Evolutionary conservation across 2,113 vertebrate species (phyloP).

Genomic region (Phyllostomus hastatus): DNA sequence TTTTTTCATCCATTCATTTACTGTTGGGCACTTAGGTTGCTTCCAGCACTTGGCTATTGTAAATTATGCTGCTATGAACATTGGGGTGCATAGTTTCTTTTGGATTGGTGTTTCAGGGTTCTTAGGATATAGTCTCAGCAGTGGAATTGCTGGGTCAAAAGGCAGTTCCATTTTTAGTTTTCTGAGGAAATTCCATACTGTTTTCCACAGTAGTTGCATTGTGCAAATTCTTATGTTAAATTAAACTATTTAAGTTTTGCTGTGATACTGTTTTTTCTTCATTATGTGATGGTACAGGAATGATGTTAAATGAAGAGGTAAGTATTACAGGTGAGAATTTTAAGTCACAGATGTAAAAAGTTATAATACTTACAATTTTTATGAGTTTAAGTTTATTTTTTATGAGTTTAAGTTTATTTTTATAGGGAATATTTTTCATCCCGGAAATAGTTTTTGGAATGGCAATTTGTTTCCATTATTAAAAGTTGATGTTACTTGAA

Average conservation of each 20-base stretch:
- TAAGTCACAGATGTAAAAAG: constrained; percentile 72
- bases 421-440: constrained; percentile 81
- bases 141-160: too few species aligned
- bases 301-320: constrained; percentile 60
- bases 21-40: too few species aligned
- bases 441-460: constrained; percentile 78
- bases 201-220: background rate
- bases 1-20: too few species aligned
- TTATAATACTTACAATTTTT: constrained; percentile 87
- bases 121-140: too few species aligned
- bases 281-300: constrained; percentile 79
- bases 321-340: constrained; percentile 65
- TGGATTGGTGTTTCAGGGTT: too few species aligned
- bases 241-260: constrained; percentile 61
- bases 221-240: constrained; percentile 55
- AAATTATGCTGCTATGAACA: too few species aligned
- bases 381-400: constrained; percentile 75
- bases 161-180: too few species aligned
- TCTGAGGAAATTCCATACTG: too few species aligned
- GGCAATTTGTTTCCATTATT: constrained; percentile 82
- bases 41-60: too few species aligned
- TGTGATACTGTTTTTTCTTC: constrained; percentile 72
- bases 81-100: too few species aligned
- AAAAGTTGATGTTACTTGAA: constrained; percentile 84
- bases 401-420: constrained; percentile 84